phyloP scores from a whole-genome alignment of 2,113 vertebrate genomes.

The Trachemys scripta region DNA sequence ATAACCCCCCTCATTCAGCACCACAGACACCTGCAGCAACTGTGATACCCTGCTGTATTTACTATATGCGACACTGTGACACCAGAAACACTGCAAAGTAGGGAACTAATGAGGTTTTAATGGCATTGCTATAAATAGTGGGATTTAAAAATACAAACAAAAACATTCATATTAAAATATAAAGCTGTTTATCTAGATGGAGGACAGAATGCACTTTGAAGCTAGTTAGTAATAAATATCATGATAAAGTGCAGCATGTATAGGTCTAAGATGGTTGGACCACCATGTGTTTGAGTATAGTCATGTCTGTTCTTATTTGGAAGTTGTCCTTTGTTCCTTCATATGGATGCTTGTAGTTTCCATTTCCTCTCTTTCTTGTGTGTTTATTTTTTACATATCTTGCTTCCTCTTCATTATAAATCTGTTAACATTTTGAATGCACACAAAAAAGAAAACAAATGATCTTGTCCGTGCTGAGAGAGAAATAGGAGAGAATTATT shows the following conservation, averaged over 20 bases:
- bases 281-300: accelerated
- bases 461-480: background rate
- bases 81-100: background rate
- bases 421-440: background rate
- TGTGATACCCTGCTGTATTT: accelerated
- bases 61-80: accelerated
- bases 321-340: background rate
- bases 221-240: background rate
- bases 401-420: accelerated
- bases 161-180: background rate
- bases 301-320: background rate
- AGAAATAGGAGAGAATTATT: background rate
- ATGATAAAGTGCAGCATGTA: background rate
- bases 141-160: background rate
- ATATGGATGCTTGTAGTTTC: background rate
- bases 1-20: background rate
- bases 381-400: background rate
- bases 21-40: background rate
- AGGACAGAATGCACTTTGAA: background rate
- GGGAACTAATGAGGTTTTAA: constrained; percentile 33
- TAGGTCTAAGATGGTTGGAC: background rate
- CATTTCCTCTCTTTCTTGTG: accelerated
- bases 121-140: constrained; percentile 47
- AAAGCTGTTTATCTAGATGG: background rate
- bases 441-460: background rate